phyloP scores from a whole-genome alignment of 2,888 invertebrate genomes.

The Lamellibrachia satsuma region DNA sequence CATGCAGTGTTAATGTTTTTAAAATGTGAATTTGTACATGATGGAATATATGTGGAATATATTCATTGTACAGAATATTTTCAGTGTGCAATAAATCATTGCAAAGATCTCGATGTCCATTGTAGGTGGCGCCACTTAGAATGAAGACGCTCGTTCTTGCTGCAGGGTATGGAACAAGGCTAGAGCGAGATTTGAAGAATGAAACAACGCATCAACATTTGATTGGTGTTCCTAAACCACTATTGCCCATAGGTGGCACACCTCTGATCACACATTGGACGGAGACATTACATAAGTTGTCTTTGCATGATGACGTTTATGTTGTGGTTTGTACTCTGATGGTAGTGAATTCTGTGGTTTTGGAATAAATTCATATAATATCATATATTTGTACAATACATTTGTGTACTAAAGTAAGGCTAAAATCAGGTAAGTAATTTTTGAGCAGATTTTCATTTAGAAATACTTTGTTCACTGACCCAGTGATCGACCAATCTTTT shows the following conservation, averaged over 20 bases:
- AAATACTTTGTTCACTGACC: no score
- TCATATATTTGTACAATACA: no score
- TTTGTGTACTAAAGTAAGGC: no score
- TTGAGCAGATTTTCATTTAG: no score
- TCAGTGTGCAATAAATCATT: not conserved
- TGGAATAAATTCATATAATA: no score
- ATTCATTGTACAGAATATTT: no score
- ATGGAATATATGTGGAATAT: no score
- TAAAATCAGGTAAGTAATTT: no score
- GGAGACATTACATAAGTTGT: slow-evolving; percentile 18
- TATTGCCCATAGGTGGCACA: slow-evolving; percentile 37
- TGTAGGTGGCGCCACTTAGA: not conserved
- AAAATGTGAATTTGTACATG: no score
- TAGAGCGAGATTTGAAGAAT: slow-evolving; percentile 37
- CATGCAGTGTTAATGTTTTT: no score
- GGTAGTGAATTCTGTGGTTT: not conserved
- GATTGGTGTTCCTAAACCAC: slow-evolving; percentile 40
- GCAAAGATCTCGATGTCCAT: not conserved
- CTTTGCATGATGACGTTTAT: slow-evolving; percentile 29
- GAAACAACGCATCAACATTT: slow-evolving; percentile 35
- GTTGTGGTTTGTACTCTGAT: slow-evolving; percentile 36
- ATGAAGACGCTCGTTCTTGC: slow-evolving; percentile 41
- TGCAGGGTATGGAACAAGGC: slow-evolving; percentile 42
- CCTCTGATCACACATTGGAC: slow-evolving; percentile 39
- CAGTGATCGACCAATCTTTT: no score